These are phyloP conservation scores for Percina caprodes DNA, from an alignment of 2,113 vertebrate genomes.

Conservation along the genomic window DNA sequence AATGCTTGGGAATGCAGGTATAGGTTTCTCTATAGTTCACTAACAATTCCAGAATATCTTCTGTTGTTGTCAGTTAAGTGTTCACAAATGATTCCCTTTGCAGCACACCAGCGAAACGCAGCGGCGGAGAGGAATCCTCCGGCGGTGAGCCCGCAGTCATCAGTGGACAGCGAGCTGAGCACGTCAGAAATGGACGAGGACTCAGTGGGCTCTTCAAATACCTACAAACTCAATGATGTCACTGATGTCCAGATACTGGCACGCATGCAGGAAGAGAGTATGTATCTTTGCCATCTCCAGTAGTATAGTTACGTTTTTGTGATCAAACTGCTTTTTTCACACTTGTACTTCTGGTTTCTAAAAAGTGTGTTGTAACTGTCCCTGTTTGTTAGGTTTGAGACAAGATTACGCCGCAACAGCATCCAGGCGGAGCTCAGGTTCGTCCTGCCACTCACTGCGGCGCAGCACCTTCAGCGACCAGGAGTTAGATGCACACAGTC, in stretches of 20 bases:
- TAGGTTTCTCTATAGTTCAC: neutral
- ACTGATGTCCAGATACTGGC: slow-evolving; percentile 98
- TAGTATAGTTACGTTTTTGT: neutral
- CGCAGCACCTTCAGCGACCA: slow-evolving; percentile 97
- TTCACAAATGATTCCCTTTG: slow-evolving; percentile 28
- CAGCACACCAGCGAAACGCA: slow-evolving; percentile 89
- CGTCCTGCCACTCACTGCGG: slow-evolving; percentile 95
- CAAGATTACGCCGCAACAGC: slow-evolving; percentile 96
- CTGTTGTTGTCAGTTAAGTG: neutral
- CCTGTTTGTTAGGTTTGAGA: slow-evolving; percentile 87
- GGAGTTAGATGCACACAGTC: slow-evolving; percentile 96
- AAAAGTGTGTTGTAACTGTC: neutral
- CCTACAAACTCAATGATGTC: slow-evolving; percentile 98
- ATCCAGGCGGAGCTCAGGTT: slow-evolving; percentile 96
- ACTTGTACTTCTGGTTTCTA: no score
- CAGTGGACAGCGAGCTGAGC: slow-evolving; percentile 98
- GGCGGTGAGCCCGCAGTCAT: slow-evolving; percentile 93
- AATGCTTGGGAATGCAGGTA: slow-evolving; percentile 92
- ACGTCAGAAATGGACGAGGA: slow-evolving; percentile 99
- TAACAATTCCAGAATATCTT: neutral
- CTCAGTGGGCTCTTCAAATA: slow-evolving; percentile 92
- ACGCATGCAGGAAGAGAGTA: slow-evolving; percentile 98
- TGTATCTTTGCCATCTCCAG: slow-evolving; percentile 12
- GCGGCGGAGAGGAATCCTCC: slow-evolving; percentile 91
- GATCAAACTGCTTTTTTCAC: neutral